Base-by-base conservation (phyloP, 2,113 vertebrate species). In the Poeciliopsis turrubarensis region DNA sequence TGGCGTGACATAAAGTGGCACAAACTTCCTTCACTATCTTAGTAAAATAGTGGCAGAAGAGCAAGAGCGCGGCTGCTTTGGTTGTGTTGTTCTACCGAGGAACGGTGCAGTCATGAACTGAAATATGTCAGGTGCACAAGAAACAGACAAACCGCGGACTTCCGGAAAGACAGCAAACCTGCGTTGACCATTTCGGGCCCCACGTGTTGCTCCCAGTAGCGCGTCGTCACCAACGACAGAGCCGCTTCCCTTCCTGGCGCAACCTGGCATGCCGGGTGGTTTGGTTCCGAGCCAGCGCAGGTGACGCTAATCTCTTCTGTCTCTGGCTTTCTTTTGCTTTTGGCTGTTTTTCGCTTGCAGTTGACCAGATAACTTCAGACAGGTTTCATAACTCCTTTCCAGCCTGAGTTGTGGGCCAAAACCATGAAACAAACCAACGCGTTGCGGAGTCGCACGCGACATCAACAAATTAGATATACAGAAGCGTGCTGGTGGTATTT, bases 271-370 rank as follows among this genome's bases (percentile, higher is more conserved):
- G 77, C 79, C 82, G 80, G 73, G 85, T 64, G 84, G 73, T 89
- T 87, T 72, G 87, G 86, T 89, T 90, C 86, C 79, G 65, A 78
- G 87, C 85, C 81, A 87, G 84, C 54, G 22, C 90, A 93, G 92
- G 88, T 92, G 90, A 92, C 66, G 82, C n/a, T 92, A 91, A 93
- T 93, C 69, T 37, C 62, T 88, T 91, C 85, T 89, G 89, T 90
- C 86, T 88, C 67, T 67, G 75, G 75, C 75, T 86, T 89, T 87
- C 82, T 90, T 89, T 90, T 84, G 90, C 91, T 86, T 64, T 78
- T 26, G 87, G 92, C 87, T 65, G 74, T 87, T 77, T 71, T 89
- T 90, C 19, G 71, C 65, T 85, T 66, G 79, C 72, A 64, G 70
- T 73, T 81, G 83, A 90, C 62, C 80, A 79, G 77, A 93, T 85